Evolutionary conservation across 2,113 vertebrate species (phyloP).

Genomic region (Spilogale gracilis): DNA sequence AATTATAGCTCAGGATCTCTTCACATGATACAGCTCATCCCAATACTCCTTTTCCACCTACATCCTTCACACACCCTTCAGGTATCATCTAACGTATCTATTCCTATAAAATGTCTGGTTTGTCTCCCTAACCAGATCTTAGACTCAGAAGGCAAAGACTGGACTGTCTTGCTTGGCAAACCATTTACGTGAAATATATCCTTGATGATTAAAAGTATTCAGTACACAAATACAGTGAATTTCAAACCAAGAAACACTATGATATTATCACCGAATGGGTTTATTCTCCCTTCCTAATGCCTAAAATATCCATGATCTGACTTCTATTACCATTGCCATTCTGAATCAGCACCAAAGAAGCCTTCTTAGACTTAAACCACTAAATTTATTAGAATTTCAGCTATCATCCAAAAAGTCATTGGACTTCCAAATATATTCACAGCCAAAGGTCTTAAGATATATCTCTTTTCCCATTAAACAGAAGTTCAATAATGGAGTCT

Average conservation of each 20-base stretch:
- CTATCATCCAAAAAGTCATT: neutral
- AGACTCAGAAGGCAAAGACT: neutral
- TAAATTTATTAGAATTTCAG: neutral
- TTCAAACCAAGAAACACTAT: conserved; percentile 14
- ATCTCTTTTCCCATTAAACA: neutral
- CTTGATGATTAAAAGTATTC: neutral
- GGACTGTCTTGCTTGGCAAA: neutral
- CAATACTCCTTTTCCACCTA: neutral
- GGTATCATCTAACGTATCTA: neutral
- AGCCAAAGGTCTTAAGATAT: neutral
- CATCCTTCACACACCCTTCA: neutral
- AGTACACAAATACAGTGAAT: neutral
- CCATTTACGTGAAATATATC: neutral
- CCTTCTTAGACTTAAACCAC: neutral
- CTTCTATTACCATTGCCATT: neutral
- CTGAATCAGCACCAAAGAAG: neutral
- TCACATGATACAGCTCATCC: neutral
- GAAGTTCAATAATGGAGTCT: conserved; percentile 26
- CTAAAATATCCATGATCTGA: neutral
- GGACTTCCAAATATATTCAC: neutral
- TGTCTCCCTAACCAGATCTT: neutral
- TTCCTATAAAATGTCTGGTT: neutral
- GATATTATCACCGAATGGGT: neutral
- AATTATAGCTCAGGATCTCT: neutral
- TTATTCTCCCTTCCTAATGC: neutral